Percentiles rank a stretch among this genome's conserved stretches.
Conservation (phyloP, 2,113 vertebrate genomes). For the Vireo altiloquus region DNA sequence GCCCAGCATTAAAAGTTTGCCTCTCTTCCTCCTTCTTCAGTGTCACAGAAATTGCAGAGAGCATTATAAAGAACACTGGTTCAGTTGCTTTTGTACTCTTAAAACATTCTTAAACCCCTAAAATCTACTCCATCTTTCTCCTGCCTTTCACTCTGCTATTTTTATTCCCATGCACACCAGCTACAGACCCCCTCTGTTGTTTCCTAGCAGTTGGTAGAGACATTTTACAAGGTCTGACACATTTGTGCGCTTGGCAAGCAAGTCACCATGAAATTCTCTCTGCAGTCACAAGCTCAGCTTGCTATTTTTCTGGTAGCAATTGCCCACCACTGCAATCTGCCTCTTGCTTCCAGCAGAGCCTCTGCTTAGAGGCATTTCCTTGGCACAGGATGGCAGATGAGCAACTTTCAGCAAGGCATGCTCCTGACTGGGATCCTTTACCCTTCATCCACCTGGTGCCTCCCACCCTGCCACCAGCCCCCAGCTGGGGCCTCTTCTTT, state of each 20-base stretch:
- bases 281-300: neutral
- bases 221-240: neutral
- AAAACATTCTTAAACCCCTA: neutral
- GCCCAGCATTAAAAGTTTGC: accelerated
- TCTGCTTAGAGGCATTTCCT: neutral
- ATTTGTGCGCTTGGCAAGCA: neutral
- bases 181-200: neutral
- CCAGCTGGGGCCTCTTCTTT: neutral
- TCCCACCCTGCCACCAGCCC: neutral
- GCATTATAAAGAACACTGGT: neutral
- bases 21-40: neutral
- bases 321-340: neutral
- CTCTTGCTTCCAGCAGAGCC: neutral
- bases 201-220: neutral
- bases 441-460: neutral
- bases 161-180: neutral
- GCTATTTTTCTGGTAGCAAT: neutral
- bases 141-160: neutral
- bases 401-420: neutral
- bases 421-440: neutral
- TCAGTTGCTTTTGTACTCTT: neutral
- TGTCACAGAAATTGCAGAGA: neutral
- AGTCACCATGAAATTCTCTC: neutral
- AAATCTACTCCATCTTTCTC: neutral
- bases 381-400: neutral